Base-by-base conservation (phyloP, 2,888 invertebrate genomes). In the Trissonchulus latispiculum region DNA sequence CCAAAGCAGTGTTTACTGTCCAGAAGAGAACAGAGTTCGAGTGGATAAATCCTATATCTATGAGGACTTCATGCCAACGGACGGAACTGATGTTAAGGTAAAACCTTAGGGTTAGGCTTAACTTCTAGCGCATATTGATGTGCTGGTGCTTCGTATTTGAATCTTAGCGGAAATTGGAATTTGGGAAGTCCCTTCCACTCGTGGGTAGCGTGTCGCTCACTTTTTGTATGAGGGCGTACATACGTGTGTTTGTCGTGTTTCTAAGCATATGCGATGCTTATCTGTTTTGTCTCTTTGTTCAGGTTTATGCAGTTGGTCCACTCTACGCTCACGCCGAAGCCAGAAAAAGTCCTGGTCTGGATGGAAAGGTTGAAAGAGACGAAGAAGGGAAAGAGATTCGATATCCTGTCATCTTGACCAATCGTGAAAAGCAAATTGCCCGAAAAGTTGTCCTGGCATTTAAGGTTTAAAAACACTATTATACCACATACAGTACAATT, bases 1-100 rank as follows among this genome's bases (percentile, higher is more conserved):
- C 83, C 89, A 97, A 73, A 96, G 96, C 86, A 97, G 96, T 85
- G 95, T 97, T 74, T 99, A 99, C 85, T 96, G 95, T 0, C 93
- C 95, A 3, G 94, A 95, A 85, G 81, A 81, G 35, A 95, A 94
- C 66, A 89, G 94, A 80, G 94, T 99, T 3, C 88, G 99, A 73
- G 95, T 94, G 86, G 93, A 93, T 70, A 99, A 99, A 66, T 96
- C 95, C 18, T 99, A 93, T 85, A 96, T 99, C 83, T 99, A 99
- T 84, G 99, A 99, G 87, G 97, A 99, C 85, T 99, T 99, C 85
- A 99, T 99, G 95, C 97, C 97, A 2, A 99, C 99, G 59, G 99
- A 99, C 88, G 99, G 99, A 2, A 88, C 89, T 2, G 89, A 89
- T 84, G 89, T 90, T 1, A 89, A 89, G 85, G 88, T 88, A 78